phyloP scores from a whole-genome alignment of 2,797 vertebrate genomes.

The Momotus momota region DNA sequence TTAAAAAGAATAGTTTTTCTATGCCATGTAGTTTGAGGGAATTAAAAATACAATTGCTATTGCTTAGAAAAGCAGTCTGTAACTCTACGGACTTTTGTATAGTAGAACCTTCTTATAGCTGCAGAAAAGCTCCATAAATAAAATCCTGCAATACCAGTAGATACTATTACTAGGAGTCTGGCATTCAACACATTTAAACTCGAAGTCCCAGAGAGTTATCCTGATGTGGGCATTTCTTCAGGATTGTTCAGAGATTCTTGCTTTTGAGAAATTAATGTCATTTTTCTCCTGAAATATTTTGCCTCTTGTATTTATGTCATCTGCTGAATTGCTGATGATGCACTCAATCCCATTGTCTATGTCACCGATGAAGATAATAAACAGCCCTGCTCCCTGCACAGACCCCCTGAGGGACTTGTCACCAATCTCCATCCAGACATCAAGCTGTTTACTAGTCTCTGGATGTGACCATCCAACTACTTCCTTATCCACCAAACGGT shows the following conservation, averaged over 20 bases:
- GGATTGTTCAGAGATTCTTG: neutral
- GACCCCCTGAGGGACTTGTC: no score
- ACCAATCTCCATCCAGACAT: no score
- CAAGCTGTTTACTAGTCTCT: no score
- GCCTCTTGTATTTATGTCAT: neutral
- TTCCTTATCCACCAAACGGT: no score
- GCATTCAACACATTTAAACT: neutral
- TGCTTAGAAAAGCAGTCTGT: constrained; percentile 3
- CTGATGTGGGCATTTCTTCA: neutral
- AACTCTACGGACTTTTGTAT: neutral
- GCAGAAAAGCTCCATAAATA: neutral
- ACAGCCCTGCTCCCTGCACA: no score
- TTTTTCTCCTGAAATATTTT: neutral
- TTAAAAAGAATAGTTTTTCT: neutral
- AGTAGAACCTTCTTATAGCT: neutral
- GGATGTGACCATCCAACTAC: no score
- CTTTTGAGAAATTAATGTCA: neutral
- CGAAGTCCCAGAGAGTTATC: neutral
- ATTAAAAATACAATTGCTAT: neutral
- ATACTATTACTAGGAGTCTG: neutral
- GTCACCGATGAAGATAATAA: no score
- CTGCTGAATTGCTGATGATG: no score
- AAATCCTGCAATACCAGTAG: neutral
- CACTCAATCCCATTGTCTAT: no score
- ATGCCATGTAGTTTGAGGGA: neutral